Percentiles rank a stretch among this genome's conserved stretches.
phyloP scores from a whole-genome alignment of 2,888 invertebrate genomes.

The Stomorhina lunata region DNA sequence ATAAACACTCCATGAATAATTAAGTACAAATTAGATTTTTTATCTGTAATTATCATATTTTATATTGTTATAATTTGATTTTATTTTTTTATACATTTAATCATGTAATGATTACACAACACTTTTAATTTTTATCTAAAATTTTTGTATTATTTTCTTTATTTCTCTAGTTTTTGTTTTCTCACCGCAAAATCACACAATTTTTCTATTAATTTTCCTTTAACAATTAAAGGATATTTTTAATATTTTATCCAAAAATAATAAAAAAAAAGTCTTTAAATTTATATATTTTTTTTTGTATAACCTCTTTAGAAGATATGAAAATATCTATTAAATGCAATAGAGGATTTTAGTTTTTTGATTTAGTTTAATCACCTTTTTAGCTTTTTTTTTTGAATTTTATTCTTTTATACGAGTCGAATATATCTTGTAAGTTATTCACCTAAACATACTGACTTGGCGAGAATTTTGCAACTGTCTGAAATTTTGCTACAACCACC shows the following conservation, averaged over 20 bases:
- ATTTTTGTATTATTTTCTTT: not conserved
- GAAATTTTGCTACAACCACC: slow-evolving; percentile 55
- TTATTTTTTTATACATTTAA: slow-evolving; percentile 14
- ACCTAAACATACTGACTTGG: slow-evolving; percentile 59
- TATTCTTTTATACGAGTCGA: slow-evolving; percentile 12
- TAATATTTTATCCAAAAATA: not conserved
- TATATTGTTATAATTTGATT: not conserved
- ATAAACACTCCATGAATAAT: not conserved
- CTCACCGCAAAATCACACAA: slow-evolving; percentile 12
- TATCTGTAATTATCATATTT: not conserved
- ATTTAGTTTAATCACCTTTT: slow-evolving; percentile 57
- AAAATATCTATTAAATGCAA: slow-evolving; percentile 12
- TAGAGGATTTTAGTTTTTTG: slow-evolving; percentile 13
- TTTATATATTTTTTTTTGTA: slow-evolving; percentile 8
- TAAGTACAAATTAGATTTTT: not conserved
- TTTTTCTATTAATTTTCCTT: not conserved
- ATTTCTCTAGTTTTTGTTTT: not conserved
- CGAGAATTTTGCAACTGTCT: slow-evolving; percentile 63
- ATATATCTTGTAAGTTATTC: slow-evolving; percentile 48
- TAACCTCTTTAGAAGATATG: slow-evolving; percentile 30
- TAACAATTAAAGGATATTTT: not conserved
- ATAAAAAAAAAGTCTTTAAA: not conserved
- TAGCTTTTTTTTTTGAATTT: not conserved
- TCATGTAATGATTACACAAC: slow-evolving; percentile 66
- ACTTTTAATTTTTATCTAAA: slow-evolving; percentile 22